Evolutionary conservation across 1,140 invertebrate species (phyloP).

Genomic region (Drosophila watanabei): DNA sequence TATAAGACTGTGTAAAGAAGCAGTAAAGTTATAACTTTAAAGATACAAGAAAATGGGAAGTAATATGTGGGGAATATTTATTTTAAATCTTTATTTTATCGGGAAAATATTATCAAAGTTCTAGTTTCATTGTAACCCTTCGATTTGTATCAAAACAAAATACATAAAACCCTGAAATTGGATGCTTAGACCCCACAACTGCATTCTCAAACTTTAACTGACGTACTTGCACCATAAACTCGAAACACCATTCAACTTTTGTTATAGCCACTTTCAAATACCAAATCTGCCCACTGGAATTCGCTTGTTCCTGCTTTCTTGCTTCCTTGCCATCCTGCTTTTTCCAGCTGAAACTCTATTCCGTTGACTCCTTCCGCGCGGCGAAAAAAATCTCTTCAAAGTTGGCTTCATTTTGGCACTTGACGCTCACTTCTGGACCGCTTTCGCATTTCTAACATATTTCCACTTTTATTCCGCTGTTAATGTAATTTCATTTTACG

Average conservation of each 20-base stretch:
- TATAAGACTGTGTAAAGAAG: neutral
- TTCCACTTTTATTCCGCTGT: conserved; percentile 75
- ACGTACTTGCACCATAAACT: neutral
- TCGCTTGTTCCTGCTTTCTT: conserved; percentile 17
- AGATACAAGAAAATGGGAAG: neutral
- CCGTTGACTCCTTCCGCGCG: conserved; percentile 5
- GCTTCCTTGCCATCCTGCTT: conserved; percentile 9
- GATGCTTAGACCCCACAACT: neutral
- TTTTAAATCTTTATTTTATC: too few relatives aligned
- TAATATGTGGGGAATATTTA: neutral
- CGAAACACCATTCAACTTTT: conserved; percentile 35
- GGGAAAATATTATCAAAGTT: neutral
- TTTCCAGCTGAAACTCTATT: conserved; percentile 1
- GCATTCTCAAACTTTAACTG: neutral
- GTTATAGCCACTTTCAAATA: conserved; percentile 54
- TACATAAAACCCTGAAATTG: neutral
- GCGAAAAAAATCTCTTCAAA: conserved; percentile 55
- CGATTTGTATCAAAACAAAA: neutral
- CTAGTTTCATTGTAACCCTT: neutral
- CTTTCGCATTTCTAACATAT: conserved; percentile 67
- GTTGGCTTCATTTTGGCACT: conserved; percentile 74
- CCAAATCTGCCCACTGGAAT: conserved; percentile 32
- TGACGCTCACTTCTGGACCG: conserved; percentile 36
- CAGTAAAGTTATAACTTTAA: neutral
- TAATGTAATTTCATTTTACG: conserved; percentile 74